A percentile compares a stretch with the other conserved stretches of the same genome.
These are phyloP conservation scores for Cranoglanis bouderius DNA, from an alignment of 2,113 vertebrate genomes.

Conservation along the genomic window DNA sequence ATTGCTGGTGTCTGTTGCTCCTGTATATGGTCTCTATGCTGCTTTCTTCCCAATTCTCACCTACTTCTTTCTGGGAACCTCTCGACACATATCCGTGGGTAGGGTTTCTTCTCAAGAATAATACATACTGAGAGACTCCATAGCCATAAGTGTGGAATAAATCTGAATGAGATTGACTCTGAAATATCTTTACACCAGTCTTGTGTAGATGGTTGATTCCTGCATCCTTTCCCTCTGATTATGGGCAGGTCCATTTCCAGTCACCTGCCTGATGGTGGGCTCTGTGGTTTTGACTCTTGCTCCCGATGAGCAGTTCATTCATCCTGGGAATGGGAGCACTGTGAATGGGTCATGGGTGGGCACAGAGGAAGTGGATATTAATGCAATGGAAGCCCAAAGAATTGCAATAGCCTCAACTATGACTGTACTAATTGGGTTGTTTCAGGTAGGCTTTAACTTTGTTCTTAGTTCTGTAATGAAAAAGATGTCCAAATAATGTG, in stretches of 20 bases:
- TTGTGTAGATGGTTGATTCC: neutral
- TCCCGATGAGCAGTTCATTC: conserved; percentile 74
- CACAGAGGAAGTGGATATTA: conserved; percentile 63
- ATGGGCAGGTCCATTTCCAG: conserved; percentile 82
- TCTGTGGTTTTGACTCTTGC: conserved; percentile 80
- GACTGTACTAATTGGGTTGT: conserved; percentile 81
- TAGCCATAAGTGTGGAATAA: neutral
- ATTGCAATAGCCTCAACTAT: conserved; percentile 78
- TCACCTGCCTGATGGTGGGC: conserved; percentile 87
- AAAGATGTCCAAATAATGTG: neutral
- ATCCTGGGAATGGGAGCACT: conserved; percentile 65
- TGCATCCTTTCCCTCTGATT: neutral
- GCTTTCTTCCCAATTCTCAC: conserved; percentile 86
- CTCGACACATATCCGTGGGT: conserved; percentile 86
- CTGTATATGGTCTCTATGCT: conserved; percentile 84
- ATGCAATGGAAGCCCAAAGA: conserved; percentile 74
- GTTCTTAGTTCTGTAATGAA: neutral
- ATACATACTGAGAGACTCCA: neutral
- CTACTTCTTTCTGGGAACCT: conserved; percentile 86
- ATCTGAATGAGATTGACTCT: neutral
- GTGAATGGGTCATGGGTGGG: conserved; percentile 61
- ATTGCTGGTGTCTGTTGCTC: conserved; percentile 78
- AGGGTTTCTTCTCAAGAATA: conserved; percentile 53
- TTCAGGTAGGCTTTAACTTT: conserved; percentile 74
- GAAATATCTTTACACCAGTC: neutral